These are phyloP conservation scores for Brachionus rotundiformis DNA, from an alignment of 1,140 invertebrate species.

Conservation along the genomic window DNA sequence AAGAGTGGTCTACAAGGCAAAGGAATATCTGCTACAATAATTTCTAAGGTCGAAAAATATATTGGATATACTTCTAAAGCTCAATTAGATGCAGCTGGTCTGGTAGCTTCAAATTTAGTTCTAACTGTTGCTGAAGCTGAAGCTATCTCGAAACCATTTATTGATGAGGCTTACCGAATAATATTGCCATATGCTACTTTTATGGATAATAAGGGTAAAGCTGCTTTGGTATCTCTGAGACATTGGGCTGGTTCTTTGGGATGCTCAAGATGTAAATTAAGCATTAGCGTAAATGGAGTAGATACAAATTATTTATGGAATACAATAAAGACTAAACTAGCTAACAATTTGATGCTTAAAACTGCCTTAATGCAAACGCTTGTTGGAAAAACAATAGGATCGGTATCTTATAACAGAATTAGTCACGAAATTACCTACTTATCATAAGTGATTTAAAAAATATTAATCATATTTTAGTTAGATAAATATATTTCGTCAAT, in stretches of 20 bases:
- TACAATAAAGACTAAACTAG: neutral
- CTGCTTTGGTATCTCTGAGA: slow-evolving; percentile 19
- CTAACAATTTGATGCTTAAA: slow-evolving; percentile 7
- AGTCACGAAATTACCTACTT: slow-evolving; percentile 28
- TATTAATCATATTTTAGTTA: neutral
- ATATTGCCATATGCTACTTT: neutral
- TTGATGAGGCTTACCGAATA: slow-evolving; percentile 3
- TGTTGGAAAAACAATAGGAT: neutral
- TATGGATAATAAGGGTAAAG: slow-evolving; percentile 33
- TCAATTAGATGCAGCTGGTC: slow-evolving; percentile 13
- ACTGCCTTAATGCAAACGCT: neutral
- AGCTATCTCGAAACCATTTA: slow-evolving; percentile 26
- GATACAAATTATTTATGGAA: slow-evolving; percentile 34
- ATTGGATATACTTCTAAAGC: slow-evolving; percentile 32
- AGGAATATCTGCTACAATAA: neutral
- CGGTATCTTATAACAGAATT: neutral
- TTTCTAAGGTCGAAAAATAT: slow-evolving; percentile 12
- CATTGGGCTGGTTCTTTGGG: slow-evolving; percentile 40
- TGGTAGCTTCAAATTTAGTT: slow-evolving; percentile 10
- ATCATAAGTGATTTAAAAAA: neutral
- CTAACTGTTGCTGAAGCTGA: slow-evolving; percentile 4
- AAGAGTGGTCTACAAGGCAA: neutral
- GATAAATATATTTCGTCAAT: neutral
- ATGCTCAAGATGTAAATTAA: slow-evolving; percentile 35
- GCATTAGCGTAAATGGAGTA: neutral